Evolutionary conservation across 2,797 vertebrate genomes (phyloP), one percentile per base, ranked within the genome.

Genomic region (Falco biarmicus): DNA sequence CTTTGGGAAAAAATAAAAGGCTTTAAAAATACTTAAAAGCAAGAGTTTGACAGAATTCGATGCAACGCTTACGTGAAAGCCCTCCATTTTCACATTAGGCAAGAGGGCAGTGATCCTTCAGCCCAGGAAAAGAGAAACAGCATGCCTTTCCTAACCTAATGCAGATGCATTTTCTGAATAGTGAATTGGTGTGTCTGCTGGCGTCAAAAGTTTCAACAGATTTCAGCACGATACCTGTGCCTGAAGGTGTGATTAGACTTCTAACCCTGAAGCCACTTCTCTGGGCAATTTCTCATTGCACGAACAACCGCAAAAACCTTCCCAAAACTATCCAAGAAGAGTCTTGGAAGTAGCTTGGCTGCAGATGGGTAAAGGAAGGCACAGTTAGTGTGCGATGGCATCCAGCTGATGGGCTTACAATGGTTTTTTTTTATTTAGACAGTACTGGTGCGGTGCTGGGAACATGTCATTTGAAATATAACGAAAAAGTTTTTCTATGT

Each of bases 341-440:
- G 69, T 59, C 41, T 57, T 41, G 71, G 84, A 79, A 84, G 43
- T 16, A 66, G 29, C 50, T 4, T 29, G 64, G 86, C 69, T 66
- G 74, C 60, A 71, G 66, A n/a, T 10, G 37, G 11, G 48, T 51
- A 45, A 91, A 91, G 41, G 48, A 11, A 50, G 84, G 65, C 65
- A 71, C 13, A 54, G 69, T 68, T 28, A 54, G 60, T 0, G 1
- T 45, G 56, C 0, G 1, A 87, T 0, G 0, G 74, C 53, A 88
- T 78, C 89, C 21, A 57, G 45, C 50, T 65, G 61, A 54, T 37
- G 70, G 75, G 34, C 74, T 89, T 83, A 54, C n/a, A 64, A n/a
- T n/a, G 57, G 34, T 21, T 39, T 25, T 41, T 56, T 88, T 86
- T 63, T 16, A 47, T 69, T 68, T 21, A 47, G 47, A 15, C 10